Conservation (phyloP, 2,888 invertebrate species). For the Lithophane leautieri region DNA sequence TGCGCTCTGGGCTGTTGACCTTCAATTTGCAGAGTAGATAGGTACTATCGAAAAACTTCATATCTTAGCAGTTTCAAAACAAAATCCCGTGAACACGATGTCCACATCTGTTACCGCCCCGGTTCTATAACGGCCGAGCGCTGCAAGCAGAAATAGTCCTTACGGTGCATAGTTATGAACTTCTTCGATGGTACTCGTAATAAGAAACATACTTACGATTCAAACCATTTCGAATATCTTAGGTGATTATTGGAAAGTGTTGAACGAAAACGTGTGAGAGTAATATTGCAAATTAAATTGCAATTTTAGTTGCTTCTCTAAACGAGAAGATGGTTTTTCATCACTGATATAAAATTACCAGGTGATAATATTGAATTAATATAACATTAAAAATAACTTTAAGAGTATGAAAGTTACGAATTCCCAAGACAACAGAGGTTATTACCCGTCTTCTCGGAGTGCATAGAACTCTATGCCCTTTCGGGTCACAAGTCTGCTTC, state of each 20-base stretch:
- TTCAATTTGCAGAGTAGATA: slow-evolving; percentile 2
- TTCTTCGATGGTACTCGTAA: no score
- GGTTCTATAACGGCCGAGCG: no score
- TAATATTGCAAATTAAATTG: neutral
- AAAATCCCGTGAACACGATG: no score
- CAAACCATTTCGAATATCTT: neutral
- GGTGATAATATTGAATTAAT: neutral
- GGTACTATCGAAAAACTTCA: no score
- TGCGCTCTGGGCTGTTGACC: neutral
- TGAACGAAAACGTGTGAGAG: neutral
- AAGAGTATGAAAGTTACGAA: neutral
- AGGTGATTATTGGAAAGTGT: neutral
- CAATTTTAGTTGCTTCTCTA: neutral
- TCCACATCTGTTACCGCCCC: no score
- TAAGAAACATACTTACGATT: neutral
- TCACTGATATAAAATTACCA: neutral
- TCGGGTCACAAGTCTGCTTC: slow-evolving; percentile 31
- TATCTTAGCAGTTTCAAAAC: no score
- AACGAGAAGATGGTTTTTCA: neutral
- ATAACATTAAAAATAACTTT: neutral
- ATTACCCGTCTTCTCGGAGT: slow-evolving; percentile 37
- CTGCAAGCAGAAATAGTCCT: no score
- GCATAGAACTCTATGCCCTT: slow-evolving; percentile 45
- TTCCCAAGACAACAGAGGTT: slow-evolving; percentile 34
- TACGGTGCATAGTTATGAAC: no score